A percentile compares a stretch with the other conserved stretches of the same genome.
Conservation (phyloP, 2,888 invertebrate species). For the Clostera curtula region DNA sequence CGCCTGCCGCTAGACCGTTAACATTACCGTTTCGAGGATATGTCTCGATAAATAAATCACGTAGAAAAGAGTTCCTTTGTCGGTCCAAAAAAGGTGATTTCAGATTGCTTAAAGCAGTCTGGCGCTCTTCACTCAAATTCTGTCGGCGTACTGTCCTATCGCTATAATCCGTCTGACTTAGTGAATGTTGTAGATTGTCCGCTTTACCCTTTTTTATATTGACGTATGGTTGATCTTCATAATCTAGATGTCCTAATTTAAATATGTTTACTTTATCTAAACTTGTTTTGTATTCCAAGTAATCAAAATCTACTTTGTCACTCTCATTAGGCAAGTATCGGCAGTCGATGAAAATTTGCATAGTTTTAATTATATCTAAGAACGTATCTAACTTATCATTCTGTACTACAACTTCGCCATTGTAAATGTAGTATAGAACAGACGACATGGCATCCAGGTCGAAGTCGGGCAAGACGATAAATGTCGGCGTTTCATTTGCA, state of each 20-base stretch:
- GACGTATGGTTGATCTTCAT: slow-evolving; percentile 25
- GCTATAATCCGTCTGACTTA: slow-evolving; percentile 26
- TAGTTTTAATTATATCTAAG: slow-evolving; percentile 68
- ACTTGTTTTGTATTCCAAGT: slow-evolving; percentile 15
- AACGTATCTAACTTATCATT: slow-evolving; percentile 74
- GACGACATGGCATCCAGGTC: slow-evolving; percentile 76
- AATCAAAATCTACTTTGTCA: slow-evolving; percentile 15
- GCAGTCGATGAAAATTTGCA: slow-evolving; percentile 56
- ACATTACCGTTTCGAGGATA: slow-evolving; percentile 61
- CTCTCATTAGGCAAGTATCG: slow-evolving; percentile 32
- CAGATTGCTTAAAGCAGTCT: slow-evolving; percentile 45
- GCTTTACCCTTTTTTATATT: slow-evolving; percentile 37
- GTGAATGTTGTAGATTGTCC: slow-evolving; percentile 27
- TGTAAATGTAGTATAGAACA: slow-evolving; percentile 80
- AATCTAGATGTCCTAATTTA: slow-evolving; percentile 24
- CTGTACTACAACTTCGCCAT: slow-evolving; percentile 77
- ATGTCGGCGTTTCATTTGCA: slow-evolving; percentile 68
- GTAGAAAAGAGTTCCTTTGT: slow-evolving; percentile 58
- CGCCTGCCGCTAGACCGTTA: slow-evolving; percentile 59
- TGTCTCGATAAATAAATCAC: slow-evolving; percentile 66
- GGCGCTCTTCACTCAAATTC: slow-evolving; percentile 33
- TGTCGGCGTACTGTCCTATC: slow-evolving; percentile 32
- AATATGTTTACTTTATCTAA: slow-evolving; percentile 24
- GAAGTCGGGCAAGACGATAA: slow-evolving; percentile 79
- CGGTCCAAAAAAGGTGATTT: slow-evolving; percentile 43